A percentile compares a stretch with the other conserved stretches of the same genome.
Evolutionary conservation across 2,113 vertebrate genomes (phyloP).

Genomic region (Lophochroa leadbeateri): DNA sequence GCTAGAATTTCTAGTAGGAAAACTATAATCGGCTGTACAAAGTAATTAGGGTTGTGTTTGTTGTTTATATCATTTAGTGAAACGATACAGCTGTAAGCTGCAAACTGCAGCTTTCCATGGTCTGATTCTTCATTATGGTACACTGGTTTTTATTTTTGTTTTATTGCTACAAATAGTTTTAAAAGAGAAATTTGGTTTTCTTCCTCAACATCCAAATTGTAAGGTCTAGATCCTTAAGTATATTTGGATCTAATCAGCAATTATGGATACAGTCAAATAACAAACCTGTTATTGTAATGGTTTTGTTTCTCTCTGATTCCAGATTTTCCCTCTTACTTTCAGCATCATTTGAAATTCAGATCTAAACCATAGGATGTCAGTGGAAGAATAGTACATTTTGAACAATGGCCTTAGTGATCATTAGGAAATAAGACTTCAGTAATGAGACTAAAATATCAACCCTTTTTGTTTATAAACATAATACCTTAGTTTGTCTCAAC

Average conservation of each 20-base stretch:
- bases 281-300: background rate
- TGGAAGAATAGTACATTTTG: background rate
- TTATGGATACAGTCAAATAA: background rate
- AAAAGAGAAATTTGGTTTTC: background rate
- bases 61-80: background rate
- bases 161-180: background rate
- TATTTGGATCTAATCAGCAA: background rate
- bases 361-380: background rate
- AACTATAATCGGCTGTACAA: background rate
- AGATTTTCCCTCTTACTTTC: background rate
- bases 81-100: background rate
- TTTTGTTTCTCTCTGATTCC: background rate
- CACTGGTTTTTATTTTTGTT: background rate
- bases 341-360: background rate
- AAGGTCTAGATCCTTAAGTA: background rate
- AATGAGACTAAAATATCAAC: background rate
- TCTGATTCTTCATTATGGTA: background rate
- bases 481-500: background rate
- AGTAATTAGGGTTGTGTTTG: accelerated
- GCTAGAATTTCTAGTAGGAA: background rate
- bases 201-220: background rate
- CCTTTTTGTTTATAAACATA: background rate
- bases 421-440: background rate
- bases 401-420: background rate
- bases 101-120: background rate